Conservation (phyloP, 2,113 vertebrate species). For the Peromyscus maniculatus region DNA sequence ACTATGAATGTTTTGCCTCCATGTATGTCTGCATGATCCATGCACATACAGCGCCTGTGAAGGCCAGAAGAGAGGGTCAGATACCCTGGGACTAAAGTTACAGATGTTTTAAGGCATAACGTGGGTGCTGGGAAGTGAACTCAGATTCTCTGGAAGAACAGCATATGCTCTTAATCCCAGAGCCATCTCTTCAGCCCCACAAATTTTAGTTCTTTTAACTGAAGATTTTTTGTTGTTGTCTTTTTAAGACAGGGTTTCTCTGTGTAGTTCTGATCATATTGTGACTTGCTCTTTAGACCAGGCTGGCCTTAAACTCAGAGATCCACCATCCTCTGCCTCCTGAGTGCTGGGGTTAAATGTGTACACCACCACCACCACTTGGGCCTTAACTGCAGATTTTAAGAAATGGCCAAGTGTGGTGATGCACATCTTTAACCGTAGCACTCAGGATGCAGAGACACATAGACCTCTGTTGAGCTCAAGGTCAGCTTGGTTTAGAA, state of each 20-base stretch:
- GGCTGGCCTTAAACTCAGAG: neutral
- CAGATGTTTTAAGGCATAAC: no score
- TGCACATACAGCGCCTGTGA: neutral
- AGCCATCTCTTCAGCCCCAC: neutral
- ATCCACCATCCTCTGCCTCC: neutral
- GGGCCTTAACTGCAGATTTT: neutral
- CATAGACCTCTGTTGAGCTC: neutral
- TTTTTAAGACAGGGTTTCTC: neutral
- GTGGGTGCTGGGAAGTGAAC: neutral
- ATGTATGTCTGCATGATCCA: neutral
- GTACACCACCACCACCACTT: neutral
- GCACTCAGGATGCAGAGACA: neutral
- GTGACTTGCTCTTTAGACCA: neutral
- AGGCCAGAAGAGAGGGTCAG: neutral
- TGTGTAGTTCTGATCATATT: neutral
- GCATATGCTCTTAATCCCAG: neutral
- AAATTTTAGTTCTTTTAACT: neutral
- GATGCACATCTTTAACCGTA: neutral
- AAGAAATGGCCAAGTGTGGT: neutral
- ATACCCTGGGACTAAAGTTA: neutral
- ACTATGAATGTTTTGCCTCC: neutral
- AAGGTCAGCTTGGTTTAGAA: neutral
- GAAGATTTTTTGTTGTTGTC: neutral
- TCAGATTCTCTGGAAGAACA: neutral
- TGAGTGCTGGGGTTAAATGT: neutral